Evolutionary conservation across 1,140 invertebrate genomes (phyloP), one percentile per base, ranked within the genome.

Genomic region (Diploscapter pachys): DNA sequence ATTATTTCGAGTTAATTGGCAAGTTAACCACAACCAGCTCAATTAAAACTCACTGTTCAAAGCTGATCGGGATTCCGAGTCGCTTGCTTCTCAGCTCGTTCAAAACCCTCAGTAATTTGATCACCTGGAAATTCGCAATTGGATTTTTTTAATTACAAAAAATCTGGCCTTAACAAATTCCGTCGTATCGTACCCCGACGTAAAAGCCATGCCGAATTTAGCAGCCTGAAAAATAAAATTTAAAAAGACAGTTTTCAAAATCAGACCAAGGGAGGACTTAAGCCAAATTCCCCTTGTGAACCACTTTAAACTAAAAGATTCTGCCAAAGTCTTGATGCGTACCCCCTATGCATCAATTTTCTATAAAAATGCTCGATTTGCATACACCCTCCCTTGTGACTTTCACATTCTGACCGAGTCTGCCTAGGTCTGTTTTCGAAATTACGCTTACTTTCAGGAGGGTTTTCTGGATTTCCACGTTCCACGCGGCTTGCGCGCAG

Each of bases 141-240:
- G 31, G 31, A 31, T 31, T 31, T 31, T 31, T 31, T 31, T 31
- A 31, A 31, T 31, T 31, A 31, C 1, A 31, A 31, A 31, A 31
- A 31, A 1, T 31, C 31, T 31, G 31, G 1, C 31, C 31, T 90
- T 89, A 9, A 96, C 92, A 86, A 95, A 96, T 71, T 91, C 88
- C 57, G 94, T 91, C 0, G 94, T 91, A 85, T 91, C 89, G 63
- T 91, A 90, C 74, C 91, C 90, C 8, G 89, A 88, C 49, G 94
- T 89, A 84, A 96, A 97, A 78, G 92, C 92, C 88, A 97, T 97
- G 3, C 95, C 95, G 88, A 95, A 96, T 81, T 94, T 92, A 0
- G 95, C 94, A 55, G 95, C 91, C 90, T 91, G 76, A 56, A 86
- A 87, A 80, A 63, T n/a, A 67, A 69, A 31, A 31, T 31, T 31